These are phyloP conservation scores for Pseudorasbora parva DNA, from an alignment of 2,113 vertebrate species.

Conservation along the genomic window DNA sequence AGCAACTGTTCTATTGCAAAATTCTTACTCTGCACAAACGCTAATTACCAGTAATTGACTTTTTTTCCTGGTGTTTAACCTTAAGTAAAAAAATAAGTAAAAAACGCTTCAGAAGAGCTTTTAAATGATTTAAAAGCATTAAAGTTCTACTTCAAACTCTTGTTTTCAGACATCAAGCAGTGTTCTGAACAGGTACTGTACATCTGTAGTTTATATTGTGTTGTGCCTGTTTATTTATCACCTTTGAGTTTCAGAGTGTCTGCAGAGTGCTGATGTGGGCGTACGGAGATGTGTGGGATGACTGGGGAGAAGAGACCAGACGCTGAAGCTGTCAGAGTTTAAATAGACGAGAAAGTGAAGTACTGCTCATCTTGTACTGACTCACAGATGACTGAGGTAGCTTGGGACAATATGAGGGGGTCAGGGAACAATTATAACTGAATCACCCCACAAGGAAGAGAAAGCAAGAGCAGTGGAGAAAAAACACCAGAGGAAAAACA, in stretches of 20 bases:
- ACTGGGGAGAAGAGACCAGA: conserved; percentile 1
- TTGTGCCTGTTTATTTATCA: conserved; percentile 1
- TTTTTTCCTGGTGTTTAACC: conserved; percentile 9
- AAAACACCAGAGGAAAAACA: conserved; percentile 1
- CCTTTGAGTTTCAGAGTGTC: conserved; percentile 19
- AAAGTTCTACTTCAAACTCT: neutral
- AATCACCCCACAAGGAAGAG: neutral
- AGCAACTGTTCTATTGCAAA: conserved; percentile 25
- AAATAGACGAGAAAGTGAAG: conserved; percentile 1
- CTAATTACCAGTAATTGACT: conserved; percentile 34
- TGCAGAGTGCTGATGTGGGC: conserved; percentile 23
- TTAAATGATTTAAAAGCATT: neutral
- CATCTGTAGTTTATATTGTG: neutral
- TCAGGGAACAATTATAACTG: neutral
- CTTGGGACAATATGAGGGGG: conserved; percentile 2
- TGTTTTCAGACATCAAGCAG: conserved; percentile 4
- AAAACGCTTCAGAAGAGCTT: neutral
- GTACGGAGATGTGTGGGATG: neutral
- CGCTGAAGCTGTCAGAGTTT: conserved; percentile 16
- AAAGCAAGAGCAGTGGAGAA: conserved; percentile 18
- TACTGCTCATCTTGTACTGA: conserved; percentile 3
- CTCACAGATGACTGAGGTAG: conserved; percentile 9
- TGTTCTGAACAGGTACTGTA: neutral
- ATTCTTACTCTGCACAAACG: conserved; percentile 28
- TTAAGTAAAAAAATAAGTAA: neutral